A percentile compares a stretch with the other conserved stretches of the same genome.
Evolutionary conservation across 1,140 invertebrate genomes (phyloP).

Genomic region (Centruroides vittatus): DNA sequence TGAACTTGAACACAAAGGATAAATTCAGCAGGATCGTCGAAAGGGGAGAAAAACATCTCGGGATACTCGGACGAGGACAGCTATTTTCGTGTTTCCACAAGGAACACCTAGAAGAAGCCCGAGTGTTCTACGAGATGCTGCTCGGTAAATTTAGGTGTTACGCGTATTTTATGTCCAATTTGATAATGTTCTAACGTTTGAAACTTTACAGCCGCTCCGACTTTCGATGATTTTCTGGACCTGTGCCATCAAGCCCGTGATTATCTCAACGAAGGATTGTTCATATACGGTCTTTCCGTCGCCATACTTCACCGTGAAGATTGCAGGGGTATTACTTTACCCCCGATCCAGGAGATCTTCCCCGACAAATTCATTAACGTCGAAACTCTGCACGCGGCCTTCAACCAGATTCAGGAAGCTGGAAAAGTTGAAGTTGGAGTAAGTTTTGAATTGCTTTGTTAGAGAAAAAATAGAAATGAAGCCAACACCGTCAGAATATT

Average conservation of each 20-base stretch:
- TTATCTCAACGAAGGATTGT: constrained; percentile 11
- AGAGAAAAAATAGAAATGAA: no score
- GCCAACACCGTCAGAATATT: no score
- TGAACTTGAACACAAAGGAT: constrained; percentile 1
- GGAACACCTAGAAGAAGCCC: constrained; percentile 9
- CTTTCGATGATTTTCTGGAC: constrained; percentile 13
- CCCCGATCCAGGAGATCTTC: constrained; percentile 49
- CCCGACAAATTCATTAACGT: constrained; percentile 29
- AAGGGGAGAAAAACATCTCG: constrained; percentile 4
- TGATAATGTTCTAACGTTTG: no score
- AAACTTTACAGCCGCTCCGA: constrained; percentile 4
- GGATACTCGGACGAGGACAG: constrained; percentile 6
- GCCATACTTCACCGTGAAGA: constrained; percentile 27
- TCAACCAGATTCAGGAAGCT: neutral
- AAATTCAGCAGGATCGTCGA: constrained; percentile 8
- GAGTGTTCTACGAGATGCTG: constrained; percentile 1
- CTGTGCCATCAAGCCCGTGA: constrained; percentile 11
- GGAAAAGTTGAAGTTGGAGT: no score
- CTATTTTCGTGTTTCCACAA: constrained; percentile 12
- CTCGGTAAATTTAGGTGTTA: no score
- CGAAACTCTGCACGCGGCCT: constrained; percentile 7
- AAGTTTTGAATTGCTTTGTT: no score
- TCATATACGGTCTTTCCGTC: constrained; percentile 9
- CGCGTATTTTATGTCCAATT: no score
- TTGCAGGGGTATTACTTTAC: constrained; percentile 37